Evolutionary conservation across 1,140 invertebrate species (phyloP).

Genomic region (Matsumurasca onukii): DNA sequence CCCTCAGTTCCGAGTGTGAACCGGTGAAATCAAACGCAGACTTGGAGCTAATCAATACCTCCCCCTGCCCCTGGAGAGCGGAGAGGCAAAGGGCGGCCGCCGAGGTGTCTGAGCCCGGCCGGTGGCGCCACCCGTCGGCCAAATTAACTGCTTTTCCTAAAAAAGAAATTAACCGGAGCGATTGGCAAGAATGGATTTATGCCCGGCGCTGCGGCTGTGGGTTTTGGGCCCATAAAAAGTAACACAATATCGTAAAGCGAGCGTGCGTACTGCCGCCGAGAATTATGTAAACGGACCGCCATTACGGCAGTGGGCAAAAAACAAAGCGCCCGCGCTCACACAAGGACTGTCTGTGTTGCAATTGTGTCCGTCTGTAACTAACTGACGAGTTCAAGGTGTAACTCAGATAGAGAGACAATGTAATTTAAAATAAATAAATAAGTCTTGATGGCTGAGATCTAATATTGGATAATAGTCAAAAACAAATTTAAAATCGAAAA

Average conservation of each 20-base stretch:
- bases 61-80: not conserved
- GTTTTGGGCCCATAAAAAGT: slow-evolving; percentile 31
- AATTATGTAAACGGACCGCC: slow-evolving; percentile 30
- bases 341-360: not conserved
- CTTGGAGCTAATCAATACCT: too few relatives aligned
- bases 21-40: too few relatives aligned
- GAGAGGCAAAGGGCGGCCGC: not conserved
- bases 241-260: slow-evolving; percentile 31
- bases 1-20: too few relatives aligned
- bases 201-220: slow-evolving; percentile 13
- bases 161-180: slow-evolving; percentile 29
- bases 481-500: too few relatives aligned
- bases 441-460: too few relatives aligned
- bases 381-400: too few relatives aligned
- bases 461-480: too few relatives aligned
- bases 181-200: slow-evolving; percentile 24
- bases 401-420: too few relatives aligned
- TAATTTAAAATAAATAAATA: too few relatives aligned
- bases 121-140: slow-evolving; percentile 21
- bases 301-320: slow-evolving; percentile 16
- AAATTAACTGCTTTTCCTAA: slow-evolving; percentile 32
- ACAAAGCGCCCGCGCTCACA: slow-evolving; percentile 6
- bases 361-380: slow-evolving; percentile 18
- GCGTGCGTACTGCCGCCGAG: slow-evolving; percentile 19
- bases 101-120: slow-evolving; percentile 24